Evolutionary conservation across 2,888 invertebrate species (phyloP).

Genomic region (Cenopis cana): DNA sequence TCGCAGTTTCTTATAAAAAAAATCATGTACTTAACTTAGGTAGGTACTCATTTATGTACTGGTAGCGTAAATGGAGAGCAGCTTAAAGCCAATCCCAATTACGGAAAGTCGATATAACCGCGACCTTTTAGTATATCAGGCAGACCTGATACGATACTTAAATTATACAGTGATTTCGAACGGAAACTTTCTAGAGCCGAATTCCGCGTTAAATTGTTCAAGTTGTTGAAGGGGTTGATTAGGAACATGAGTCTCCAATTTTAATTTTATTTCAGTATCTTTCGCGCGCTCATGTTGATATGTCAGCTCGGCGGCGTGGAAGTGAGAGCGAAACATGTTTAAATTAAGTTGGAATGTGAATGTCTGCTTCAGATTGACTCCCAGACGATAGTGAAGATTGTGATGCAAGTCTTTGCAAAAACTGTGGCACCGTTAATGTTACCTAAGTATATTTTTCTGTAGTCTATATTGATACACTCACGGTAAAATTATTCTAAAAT

Average conservation of each 20-base stretch:
- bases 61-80: neutral
- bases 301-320: neutral
- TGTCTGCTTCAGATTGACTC: neutral
- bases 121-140: slow-evolving; percentile 10
- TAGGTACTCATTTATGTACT: no score
- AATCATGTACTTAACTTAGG: no score
- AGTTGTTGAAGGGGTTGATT: neutral
- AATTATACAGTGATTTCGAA: slow-evolving; percentile 14
- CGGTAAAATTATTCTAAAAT: neutral
- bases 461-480: neutral
- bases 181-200: slow-evolving; percentile 27
- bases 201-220: slow-evolving; percentile 13
- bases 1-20: no score
- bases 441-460: neutral
- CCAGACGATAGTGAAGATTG: neutral
- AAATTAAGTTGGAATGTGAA: neutral
- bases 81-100: neutral
- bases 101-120: neutral
- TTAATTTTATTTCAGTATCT: neutral
- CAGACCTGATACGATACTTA: slow-evolving; percentile 8
- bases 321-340: neutral
- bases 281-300: neutral
- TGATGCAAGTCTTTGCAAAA: neutral
- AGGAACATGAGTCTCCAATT: neutral
- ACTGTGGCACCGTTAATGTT: neutral